phyloP scores from a whole-genome alignment of 1,140 invertebrate species.

The Bradysia coprophila region DNA sequence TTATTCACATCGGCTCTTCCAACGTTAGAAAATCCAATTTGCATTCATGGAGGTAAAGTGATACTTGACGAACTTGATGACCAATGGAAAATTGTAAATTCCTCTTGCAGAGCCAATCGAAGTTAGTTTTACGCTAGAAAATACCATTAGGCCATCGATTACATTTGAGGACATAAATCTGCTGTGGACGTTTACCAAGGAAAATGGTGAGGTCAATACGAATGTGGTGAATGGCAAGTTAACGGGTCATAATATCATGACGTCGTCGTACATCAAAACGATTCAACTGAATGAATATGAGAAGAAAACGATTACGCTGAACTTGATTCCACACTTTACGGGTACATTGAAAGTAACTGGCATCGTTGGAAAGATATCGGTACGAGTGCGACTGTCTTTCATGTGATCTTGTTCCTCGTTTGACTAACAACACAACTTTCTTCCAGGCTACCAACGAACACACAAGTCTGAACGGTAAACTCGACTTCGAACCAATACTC shows the following conservation, averaged over 20 bases:
- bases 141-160: slow-evolving; percentile 62
- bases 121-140: slow-evolving; percentile 53
- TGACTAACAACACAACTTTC: no score
- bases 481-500: slow-evolving; percentile 33
- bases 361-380: slow-evolving; percentile 21
- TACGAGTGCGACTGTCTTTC: no score
- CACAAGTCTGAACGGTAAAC: slow-evolving; percentile 35
- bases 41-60: slow-evolving; percentile 42
- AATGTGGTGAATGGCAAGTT: slow-evolving; percentile 18
- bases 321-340: slow-evolving; percentile 25
- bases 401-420: no score
- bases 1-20: slow-evolving; percentile 51
- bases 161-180: slow-evolving; percentile 52
- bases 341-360: slow-evolving; percentile 25
- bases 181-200: slow-evolving; percentile 52
- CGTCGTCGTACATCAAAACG: slow-evolving; percentile 24
- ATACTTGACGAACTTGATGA: slow-evolving; percentile 3
- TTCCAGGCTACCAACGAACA: slow-evolving; percentile 17
- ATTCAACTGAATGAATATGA: slow-evolving; percentile 22
- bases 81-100: neutral
- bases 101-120: slow-evolving; percentile 57
- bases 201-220: slow-evolving; percentile 19
- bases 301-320: slow-evolving; percentile 21
- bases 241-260: slow-evolving; percentile 16
- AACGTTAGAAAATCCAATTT: slow-evolving; percentile 34